Percentiles rank a stretch among this genome's conserved stretches.
phyloP scores from a whole-genome alignment of 2,888 invertebrate genomes.

The Cheilosia vernalis region DNA sequence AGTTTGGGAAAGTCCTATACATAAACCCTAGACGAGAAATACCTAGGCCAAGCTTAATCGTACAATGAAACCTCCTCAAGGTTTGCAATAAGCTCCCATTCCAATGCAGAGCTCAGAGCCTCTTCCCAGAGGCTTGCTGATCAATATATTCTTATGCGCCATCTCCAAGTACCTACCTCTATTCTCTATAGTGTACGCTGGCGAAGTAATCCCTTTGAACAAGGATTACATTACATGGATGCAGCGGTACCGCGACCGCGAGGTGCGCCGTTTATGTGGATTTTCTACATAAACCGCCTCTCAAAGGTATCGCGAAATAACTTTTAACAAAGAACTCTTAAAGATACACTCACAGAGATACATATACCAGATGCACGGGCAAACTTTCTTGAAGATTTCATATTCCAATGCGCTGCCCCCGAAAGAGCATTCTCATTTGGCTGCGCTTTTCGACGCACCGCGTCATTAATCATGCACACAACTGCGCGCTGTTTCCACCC shows the following conservation, averaged over 20 bases:
- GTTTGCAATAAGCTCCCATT: no score
- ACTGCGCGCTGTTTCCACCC: slow-evolving; percentile 56
- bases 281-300: slow-evolving; percentile 32
- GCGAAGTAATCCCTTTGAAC: slow-evolving; percentile 65
- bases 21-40: no score
- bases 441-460: slow-evolving; percentile 71
- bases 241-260: slow-evolving; percentile 9
- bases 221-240: slow-evolving; percentile 63
- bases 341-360: slow-evolving; percentile 34
- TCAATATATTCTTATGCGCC: background rate
- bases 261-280: slow-evolving; percentile 11
- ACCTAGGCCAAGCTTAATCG: no score
- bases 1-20: no score
- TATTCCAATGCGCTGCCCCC: slow-evolving; percentile 4
- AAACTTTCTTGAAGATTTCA: slow-evolving; percentile 42
- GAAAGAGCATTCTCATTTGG: slow-evolving; percentile 13
- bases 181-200: background rate
- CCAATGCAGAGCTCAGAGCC: no score
- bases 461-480: slow-evolving; percentile 71
- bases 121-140: no score
- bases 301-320: slow-evolving; percentile 55
- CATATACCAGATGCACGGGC: slow-evolving; percentile 11
- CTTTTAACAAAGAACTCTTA: slow-evolving; percentile 65
- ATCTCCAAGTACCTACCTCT: background rate
- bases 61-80: no score